phyloP scores from a whole-genome alignment of 53 echinoderm and acorn worm genomes.

The Hippasteria phrygiana region DNA sequence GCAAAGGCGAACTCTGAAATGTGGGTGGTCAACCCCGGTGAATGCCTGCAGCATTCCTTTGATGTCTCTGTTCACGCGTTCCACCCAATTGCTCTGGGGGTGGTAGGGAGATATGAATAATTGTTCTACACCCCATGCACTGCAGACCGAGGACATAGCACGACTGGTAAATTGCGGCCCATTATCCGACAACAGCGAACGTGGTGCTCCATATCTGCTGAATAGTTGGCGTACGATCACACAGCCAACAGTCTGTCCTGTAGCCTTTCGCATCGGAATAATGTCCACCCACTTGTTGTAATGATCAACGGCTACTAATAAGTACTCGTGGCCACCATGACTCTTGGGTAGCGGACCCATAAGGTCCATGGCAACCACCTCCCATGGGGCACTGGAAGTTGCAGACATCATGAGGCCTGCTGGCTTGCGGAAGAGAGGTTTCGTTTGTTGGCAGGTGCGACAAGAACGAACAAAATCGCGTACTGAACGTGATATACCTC shows the following conservation, averaged over 20 bases:
- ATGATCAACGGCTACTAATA: slow-evolving; percentile 50
- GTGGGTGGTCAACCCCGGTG: slow-evolving; percentile 53
- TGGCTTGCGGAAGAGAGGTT: slow-evolving; percentile 49
- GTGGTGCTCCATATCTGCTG: slow-evolving; percentile 62
- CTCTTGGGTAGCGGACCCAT: slow-evolving; percentile 34
- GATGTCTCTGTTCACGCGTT: slow-evolving; percentile 61
- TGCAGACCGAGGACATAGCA: slow-evolving; percentile 42
- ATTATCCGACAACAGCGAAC: slow-evolving; percentile 67
- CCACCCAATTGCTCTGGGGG: slow-evolving; percentile 74
- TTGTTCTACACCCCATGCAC: too few relatives aligned
- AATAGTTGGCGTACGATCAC: slow-evolving; percentile 60
- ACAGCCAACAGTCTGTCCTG: slow-evolving; percentile 48
- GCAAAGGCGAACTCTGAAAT: slow-evolving; percentile 43
- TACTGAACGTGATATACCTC: slow-evolving; percentile 4
- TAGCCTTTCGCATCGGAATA: slow-evolving; percentile 40
- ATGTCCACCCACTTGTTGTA: slow-evolving; percentile 48
- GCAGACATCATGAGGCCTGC: slow-evolving; percentile 43
- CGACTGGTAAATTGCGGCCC: slow-evolving; percentile 65
- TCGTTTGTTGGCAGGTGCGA: slow-evolving; percentile 37
- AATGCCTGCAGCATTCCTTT: slow-evolving; percentile 67
- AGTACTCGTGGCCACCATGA: slow-evolving; percentile 49
- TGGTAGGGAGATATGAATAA: slow-evolving; percentile 63
- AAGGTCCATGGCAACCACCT: slow-evolving; percentile 26
- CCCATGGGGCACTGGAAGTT: slow-evolving; percentile 35
- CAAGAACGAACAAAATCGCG: slow-evolving; percentile 22